Base-by-base conservation (phyloP, 2,888 invertebrate genomes). In the Monoplex corrugatus region DNA sequence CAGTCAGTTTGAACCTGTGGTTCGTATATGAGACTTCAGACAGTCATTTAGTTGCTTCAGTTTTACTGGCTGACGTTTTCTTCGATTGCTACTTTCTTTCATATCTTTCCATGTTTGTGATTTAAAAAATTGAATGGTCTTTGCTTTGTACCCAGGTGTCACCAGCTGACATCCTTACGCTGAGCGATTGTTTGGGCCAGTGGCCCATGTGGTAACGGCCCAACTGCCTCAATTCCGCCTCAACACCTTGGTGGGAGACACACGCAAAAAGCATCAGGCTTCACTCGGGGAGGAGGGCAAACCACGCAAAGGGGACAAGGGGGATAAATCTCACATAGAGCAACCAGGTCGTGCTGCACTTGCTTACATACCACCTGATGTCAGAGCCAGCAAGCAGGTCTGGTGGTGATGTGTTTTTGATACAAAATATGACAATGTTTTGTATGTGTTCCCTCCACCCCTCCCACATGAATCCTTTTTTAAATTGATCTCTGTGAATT, bases 171-270 rank as follows among this genome's bases (percentile, higher is more conserved):
- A 94, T 95, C 85, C 92, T 94, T 35, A 94, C 91, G 95, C 96
- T 40, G 95, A 96, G 90, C 94, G 94, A 89, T 91, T 95, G 88
- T 95, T 95, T 93, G 95, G 95, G 63, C 92, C 94, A n/a, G 90
- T 96, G 87, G 93, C 94, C 68, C 92, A 92, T 68, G 90, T 93
- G 32, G 93, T 94, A 38, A 93, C 93, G 40, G 91, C 93, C 40
- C 93, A 95, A 89, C 84, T 89, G 38, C 90, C 90, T 3, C 94
- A 94, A 91, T 94, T 94, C 35, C 91, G 95, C 85, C 93, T 95
- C 8, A 92, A 94, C 44, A 92, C 94, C 19, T 91, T 95, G 40
- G 92, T 95, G 16, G 94, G 94, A 28, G 95, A 95, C 90, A 93
- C 93, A 16, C 93, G 94, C 91, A 95, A 94, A 88, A 94, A 94